Conservation (phyloP, 2,888 invertebrate species). For the Orthosia gracilis region DNA sequence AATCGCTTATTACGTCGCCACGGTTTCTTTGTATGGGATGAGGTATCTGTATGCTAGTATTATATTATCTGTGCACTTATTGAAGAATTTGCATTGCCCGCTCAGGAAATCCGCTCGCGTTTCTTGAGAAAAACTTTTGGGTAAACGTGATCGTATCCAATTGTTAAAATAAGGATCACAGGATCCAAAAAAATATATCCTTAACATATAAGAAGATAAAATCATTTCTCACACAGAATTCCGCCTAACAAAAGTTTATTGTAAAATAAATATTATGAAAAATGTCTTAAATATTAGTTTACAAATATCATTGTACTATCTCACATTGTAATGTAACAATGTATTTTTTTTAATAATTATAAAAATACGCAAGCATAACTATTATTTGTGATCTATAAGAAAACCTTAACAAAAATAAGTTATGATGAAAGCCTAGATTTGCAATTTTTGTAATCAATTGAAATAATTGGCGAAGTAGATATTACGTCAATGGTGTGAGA, state of each 20-base stretch:
- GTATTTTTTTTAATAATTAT: not conserved
- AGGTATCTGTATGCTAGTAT: too few relatives aligned
- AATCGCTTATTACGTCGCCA: too few relatives aligned
- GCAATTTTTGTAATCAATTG: not conserved
- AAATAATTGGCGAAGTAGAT: not conserved
- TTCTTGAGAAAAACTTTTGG: not conserved
- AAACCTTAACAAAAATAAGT: not conserved
- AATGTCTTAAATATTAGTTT: not conserved
- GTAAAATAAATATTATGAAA: not conserved
- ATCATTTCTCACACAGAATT: not conserved
- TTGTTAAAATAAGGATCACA: not conserved
- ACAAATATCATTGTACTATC: too few relatives aligned
- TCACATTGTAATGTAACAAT: not conserved
- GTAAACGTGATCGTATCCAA: not conserved
- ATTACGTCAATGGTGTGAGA: slow-evolving; percentile 26
- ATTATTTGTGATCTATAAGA: not conserved
- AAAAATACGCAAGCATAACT: not conserved
- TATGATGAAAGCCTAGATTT: not conserved
- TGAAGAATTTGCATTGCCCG: not conserved
- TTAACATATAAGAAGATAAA: not conserved
- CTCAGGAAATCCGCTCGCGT: not conserved
- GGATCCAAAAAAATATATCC: not conserved
- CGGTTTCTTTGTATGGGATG: too few relatives aligned
- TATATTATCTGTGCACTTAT: too few relatives aligned
- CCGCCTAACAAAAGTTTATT: not conserved